Evolutionary conservation across 2,113 vertebrate species (phyloP).

Genomic region (Peromyscus maniculatus): DNA sequence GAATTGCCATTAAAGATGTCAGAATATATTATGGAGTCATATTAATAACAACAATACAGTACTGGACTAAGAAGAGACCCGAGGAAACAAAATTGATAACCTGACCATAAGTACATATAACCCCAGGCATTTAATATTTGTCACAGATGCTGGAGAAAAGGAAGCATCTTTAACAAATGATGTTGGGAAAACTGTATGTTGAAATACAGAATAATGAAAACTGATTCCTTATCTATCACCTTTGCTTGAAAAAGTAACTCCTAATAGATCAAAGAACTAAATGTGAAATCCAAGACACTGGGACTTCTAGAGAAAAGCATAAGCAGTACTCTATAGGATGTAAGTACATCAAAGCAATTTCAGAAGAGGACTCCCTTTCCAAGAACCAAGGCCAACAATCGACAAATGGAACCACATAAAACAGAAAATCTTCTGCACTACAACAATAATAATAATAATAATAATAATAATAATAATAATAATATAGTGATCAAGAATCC

Average conservation of each 20-base stretch:
- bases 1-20: background rate
- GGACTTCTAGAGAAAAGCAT: background rate
- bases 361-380: background rate
- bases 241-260: background rate
- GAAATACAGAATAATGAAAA: background rate
- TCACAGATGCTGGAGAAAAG: background rate
- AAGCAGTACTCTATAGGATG: rapidly evolving
- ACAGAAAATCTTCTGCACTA: background rate
- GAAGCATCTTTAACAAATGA: background rate
- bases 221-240: background rate
- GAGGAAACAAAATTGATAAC: background rate
- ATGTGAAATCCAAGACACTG: background rate
- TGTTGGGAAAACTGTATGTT: background rate
- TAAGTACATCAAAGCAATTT: background rate
- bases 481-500: background rate
- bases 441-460: background rate
- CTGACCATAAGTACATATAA: background rate
- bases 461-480: background rate
- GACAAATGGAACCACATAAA: background rate
- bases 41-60: background rate
- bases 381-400: background rate
- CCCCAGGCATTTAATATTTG: background rate
- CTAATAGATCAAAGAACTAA: background rate
- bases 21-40: background rate
- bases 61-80: no score